Conservation (phyloP, 2,888 invertebrate species). For the Pilophorus perplexus region DNA sequence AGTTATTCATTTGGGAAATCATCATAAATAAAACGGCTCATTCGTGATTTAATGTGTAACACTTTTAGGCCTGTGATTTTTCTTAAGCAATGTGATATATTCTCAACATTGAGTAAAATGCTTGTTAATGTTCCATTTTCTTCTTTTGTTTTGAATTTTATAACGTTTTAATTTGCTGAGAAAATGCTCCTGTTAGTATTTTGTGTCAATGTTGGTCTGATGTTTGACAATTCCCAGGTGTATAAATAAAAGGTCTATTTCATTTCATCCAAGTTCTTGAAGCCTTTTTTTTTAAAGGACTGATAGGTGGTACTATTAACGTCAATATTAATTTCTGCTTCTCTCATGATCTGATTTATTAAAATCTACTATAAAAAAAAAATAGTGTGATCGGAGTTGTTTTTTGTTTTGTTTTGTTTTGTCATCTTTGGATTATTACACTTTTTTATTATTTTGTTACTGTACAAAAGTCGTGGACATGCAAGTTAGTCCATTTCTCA, state of each 20-base stretch:
- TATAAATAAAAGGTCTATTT: conserved; percentile 18
- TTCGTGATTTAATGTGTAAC: conserved; percentile 37
- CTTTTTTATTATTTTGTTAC: too few species aligned
- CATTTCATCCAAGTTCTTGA: background rate
- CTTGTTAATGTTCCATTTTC: background rate
- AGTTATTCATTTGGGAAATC: conserved; percentile 8
- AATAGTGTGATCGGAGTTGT: too few species aligned
- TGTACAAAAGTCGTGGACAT: too few species aligned
- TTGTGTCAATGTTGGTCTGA: conserved; percentile 6
- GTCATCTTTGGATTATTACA: too few species aligned
- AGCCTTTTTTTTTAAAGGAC: conserved; percentile 1
- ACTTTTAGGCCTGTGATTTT: conserved; percentile 40
- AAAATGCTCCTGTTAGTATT: conserved; percentile 6
- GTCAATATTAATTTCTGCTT: background rate
- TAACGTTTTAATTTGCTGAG: conserved; percentile 14
- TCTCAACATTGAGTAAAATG: conserved; percentile 35
- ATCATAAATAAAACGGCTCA: conserved; percentile 7
- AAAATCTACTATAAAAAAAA: too few species aligned
- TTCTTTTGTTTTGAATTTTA: conserved; percentile 6
- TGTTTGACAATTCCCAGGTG: conserved; percentile 7
- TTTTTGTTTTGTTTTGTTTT: too few species aligned
- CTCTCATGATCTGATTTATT: background rate
- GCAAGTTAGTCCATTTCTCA: too few species aligned
- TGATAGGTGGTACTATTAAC: too few species aligned
- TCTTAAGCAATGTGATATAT: conserved; percentile 40